Evolutionary conservation across 2,113 vertebrate species (phyloP).

Genomic region (Bettongia penicillata): DNA sequence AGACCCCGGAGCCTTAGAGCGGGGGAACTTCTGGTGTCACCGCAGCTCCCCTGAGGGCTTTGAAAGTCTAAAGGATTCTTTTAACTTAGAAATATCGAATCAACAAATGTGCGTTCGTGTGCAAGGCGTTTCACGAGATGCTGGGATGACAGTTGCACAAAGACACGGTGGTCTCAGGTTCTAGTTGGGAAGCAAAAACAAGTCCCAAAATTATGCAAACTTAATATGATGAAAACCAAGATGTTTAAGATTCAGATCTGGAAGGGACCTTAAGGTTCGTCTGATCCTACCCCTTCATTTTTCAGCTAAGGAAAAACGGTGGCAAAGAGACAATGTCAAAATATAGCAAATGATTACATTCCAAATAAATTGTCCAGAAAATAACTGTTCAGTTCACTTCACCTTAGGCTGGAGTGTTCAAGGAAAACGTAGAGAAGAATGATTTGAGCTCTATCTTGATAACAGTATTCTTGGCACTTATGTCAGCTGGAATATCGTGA

Average conservation of each 20-base stretch:
- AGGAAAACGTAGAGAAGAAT: slow-evolving; percentile 3
- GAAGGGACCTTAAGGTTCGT: neutral
- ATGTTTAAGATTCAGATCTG: neutral
- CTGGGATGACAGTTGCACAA: neutral
- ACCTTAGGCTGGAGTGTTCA: neutral
- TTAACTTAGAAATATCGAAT: neutral
- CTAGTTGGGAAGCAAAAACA: neutral
- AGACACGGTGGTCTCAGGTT: neutral
- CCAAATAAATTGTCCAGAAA: neutral
- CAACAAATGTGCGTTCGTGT: neutral
- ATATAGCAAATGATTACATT: slow-evolving; percentile 1
- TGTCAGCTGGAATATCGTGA: slow-evolving; percentile 21
- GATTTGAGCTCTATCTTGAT: slow-evolving; percentile 11
- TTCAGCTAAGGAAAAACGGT: neutral
- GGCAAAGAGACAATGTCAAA: neutral
- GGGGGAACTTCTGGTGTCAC: neutral
- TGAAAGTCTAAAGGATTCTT: neutral
- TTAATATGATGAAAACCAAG: neutral
- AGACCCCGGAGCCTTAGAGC: slow-evolving; percentile 10
- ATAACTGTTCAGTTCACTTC: neutral
- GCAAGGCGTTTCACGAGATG: neutral
- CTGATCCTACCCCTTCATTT: neutral
- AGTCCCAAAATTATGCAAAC: neutral
- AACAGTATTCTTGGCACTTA: neutral
- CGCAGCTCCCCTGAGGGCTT: slow-evolving; percentile 1